phyloP scores from a whole-genome alignment of 2,797 vertebrate species.

The Balearica regulorum region DNA sequence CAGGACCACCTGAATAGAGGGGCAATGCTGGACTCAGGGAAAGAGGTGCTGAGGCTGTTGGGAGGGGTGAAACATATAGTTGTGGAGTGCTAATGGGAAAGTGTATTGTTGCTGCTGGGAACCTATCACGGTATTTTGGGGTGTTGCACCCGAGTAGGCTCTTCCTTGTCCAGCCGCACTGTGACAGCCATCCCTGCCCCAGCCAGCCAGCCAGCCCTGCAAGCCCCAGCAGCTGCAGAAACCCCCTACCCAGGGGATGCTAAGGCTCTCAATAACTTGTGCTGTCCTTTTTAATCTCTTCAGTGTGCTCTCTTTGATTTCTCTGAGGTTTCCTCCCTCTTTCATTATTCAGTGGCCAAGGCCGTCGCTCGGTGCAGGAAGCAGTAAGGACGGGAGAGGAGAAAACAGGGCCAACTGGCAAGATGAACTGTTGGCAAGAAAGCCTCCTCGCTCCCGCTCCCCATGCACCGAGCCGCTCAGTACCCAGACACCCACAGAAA shows the following conservation, averaged over 20 bases:
- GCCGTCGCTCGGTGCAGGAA: not conserved
- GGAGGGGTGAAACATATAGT: not conserved
- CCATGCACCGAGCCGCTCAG: not conserved
- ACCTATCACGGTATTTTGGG: not conserved
- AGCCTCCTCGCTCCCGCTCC: not conserved
- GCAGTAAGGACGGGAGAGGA: not conserved
- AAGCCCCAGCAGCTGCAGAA: not conserved
- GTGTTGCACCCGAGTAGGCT: not conserved
- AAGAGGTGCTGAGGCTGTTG: not conserved
- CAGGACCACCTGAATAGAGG: not conserved
- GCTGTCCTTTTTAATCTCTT: not conserved
- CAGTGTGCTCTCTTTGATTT: not conserved
- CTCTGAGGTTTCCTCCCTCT: not conserved
- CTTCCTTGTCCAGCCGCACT: not conserved
- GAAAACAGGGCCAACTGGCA: not conserved
- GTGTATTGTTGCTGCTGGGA: not conserved
- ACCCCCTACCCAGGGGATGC: not conserved
- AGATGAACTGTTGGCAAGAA: not conserved
- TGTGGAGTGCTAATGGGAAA: not conserved
- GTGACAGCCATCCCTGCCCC: not conserved
- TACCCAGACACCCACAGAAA: not conserved
- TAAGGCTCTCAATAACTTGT: not conserved
- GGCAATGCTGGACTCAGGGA: accelerated
- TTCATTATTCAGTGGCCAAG: not conserved
- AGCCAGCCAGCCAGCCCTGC: not conserved